These are phyloP conservation scores for Phaethon lepturus DNA, from an alignment of 2,113 vertebrate species.

Conservation along the genomic window DNA sequence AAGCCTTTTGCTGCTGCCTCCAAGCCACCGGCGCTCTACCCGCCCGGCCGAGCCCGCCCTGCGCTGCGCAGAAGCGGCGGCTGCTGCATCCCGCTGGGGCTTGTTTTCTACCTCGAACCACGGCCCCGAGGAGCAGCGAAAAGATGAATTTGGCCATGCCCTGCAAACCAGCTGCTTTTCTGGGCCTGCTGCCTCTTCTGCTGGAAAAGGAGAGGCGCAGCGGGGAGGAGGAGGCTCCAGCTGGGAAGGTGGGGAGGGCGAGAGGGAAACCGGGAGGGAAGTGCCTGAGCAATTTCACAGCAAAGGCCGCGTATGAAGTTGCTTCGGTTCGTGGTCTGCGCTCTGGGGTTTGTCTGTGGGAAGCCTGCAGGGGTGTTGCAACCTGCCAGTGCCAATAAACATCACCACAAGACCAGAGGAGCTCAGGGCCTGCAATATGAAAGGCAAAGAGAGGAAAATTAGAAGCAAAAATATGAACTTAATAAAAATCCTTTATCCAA, in stretches of 20 bases:
- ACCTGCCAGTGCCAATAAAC: constrained; percentile 73
- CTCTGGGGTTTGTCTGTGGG: constrained; percentile 70
- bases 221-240: neutral
- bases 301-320: constrained; percentile 35
- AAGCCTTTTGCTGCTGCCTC: neutral
- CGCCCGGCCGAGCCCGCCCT: neutral
- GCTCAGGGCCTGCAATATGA: constrained; percentile 53
- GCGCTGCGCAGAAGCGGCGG: neutral
- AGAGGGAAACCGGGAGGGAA: constrained; percentile 30
- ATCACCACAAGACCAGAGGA: constrained; percentile 63
- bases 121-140: neutral
- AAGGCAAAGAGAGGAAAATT: constrained; percentile 73
- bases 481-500: constrained; percentile 79
- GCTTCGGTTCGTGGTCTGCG: constrained; percentile 45
- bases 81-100: neutral
- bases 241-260: constrained; percentile 7
- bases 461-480: constrained; percentile 78
- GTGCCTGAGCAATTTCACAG: constrained; percentile 65
- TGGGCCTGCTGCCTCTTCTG: constrained; percentile 27
- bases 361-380: constrained; percentile 66
- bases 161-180: constrained; percentile 20
- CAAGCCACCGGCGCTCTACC: neutral
- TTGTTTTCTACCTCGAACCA: neutral
- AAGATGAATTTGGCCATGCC: neutral
- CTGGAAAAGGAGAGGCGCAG: neutral